phyloP scores from a whole-genome alignment of 2,888 invertebrate species.

The Phoronis australis region DNA sequence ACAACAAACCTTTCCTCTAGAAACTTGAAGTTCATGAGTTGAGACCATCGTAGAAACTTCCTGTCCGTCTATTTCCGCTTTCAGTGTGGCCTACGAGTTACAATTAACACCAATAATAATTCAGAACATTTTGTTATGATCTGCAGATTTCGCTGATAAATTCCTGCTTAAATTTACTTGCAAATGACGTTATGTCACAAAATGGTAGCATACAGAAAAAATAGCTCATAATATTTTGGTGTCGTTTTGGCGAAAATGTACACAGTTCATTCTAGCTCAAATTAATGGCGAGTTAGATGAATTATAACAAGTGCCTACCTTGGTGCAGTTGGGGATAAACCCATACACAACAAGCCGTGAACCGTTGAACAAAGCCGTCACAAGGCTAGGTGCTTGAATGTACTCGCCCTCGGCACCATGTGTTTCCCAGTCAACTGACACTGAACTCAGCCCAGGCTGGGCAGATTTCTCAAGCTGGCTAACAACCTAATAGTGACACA shows the following conservation, averaged over 20 bases:
- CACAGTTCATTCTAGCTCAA: background rate
- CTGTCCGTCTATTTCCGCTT: conserved; percentile 40
- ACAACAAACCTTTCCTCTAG: conserved; percentile 38
- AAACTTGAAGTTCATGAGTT: conserved; percentile 44
- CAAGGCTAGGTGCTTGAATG: conserved; percentile 41
- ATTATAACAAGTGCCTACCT: conserved; percentile 22
- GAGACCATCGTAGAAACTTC: conserved; percentile 48
- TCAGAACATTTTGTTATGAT: no score
- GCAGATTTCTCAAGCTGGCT: conserved; percentile 33
- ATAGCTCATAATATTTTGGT: no score
- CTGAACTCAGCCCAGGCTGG: conserved; percentile 46
- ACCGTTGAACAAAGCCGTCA: conserved; percentile 49
- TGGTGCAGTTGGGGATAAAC: conserved; percentile 44
- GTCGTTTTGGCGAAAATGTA: background rate
- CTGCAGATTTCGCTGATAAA: no score
- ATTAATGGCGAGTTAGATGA: no score
- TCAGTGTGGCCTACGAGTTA: conserved; percentile 45
- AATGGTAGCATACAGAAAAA: no score
- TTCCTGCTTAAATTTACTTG: no score
- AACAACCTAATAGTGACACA: conserved; percentile 31
- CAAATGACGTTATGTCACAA: no score
- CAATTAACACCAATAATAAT: no score
- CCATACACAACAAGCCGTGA: conserved; percentile 48
- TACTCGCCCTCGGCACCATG: conserved; percentile 29
- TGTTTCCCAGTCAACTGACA: conserved; percentile 45